Evolutionary conservation across 1,140 invertebrate genomes (phyloP), one percentile per base, ranked within the genome.

Genomic region (Achroia grisella): DNA sequence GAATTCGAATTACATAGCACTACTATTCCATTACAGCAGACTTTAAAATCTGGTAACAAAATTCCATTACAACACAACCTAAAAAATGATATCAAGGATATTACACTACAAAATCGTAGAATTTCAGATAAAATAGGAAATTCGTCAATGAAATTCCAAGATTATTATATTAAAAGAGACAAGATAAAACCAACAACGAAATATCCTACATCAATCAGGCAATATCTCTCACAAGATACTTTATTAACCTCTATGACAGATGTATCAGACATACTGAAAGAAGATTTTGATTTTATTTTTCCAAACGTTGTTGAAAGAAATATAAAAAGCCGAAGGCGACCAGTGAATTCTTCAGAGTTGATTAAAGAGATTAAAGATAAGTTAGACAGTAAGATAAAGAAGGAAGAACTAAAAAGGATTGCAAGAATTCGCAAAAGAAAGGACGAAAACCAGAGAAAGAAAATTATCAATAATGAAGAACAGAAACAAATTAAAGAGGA

Each of bases 341-440:
- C n/a, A 10, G 56, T 59, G 35, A 73, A 57, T 50, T 73, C 72
- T 9, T 55, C 61, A n/a, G 72, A 76, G 48, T 47, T 76, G 41
- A 71, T 76, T 23, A 59, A 52, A 56, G 60, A 64, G 30, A 63
- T 57, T 10, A 58, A 61, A 42, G 51, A 75, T 50, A 64, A 57
- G 47, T 42, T 72, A 32, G 35, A 43, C 33, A 29, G 14, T 12
- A 56, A 48, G 47, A 45, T 43, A 32, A 48, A 59, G 35, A 47
- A 61, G 33, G 52, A 66, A 44, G 62, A 50, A 29, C 39, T 28
- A 12, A 48, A 44, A 28, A 9, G 44, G 36, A 29, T 34, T 42
- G 28, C 35, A 42, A 8, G 10, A 30, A 43, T 44, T 2, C 17
- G 10, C 27, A 39, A 34, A 35, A 52, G 36, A 42, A 51, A 39